Evolutionary conservation across 2,113 vertebrate genomes (phyloP).

Genomic region (Illadopsis cleaveri): DNA sequence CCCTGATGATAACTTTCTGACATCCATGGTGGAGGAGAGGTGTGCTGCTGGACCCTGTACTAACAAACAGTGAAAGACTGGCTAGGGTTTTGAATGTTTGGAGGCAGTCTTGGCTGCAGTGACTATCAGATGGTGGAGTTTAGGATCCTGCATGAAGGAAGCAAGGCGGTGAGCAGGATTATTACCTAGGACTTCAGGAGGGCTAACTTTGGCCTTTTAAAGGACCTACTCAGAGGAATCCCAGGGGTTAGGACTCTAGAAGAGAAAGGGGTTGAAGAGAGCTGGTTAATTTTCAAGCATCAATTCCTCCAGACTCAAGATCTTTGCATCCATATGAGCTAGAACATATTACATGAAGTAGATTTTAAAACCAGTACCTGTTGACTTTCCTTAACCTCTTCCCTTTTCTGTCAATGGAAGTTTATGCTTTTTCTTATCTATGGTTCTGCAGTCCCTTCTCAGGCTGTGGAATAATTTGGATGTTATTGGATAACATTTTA

Average conservation of each 20-base stretch:
- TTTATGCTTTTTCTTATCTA: neutral
- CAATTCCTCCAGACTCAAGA: neutral
- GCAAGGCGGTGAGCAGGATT: neutral
- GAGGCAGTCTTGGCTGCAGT: neutral
- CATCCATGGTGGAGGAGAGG: neutral
- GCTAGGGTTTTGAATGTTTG: neutral
- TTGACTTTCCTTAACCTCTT: neutral
- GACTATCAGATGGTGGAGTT: neutral
- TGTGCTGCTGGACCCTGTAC: neutral
- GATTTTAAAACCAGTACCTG: neutral
- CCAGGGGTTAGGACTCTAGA: neutral
- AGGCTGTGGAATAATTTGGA: neutral
- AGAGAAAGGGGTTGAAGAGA: neutral
- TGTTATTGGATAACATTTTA: neutral
- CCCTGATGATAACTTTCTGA: neutral
- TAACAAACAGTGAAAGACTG: neutral
- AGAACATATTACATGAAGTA: neutral
- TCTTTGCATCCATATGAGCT: neutral
- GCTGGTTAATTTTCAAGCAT: neutral
- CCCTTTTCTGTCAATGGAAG: neutral
- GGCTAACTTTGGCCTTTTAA: neutral
- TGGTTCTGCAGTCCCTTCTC: neutral
- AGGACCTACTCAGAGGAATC: neutral
- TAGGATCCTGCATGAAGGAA: neutral
- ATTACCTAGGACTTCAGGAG: neutral